These are phyloP conservation scores for Deroplatys truncata DNA, from an alignment of 2,888 invertebrate genomes.

Conservation along the genomic window DNA sequence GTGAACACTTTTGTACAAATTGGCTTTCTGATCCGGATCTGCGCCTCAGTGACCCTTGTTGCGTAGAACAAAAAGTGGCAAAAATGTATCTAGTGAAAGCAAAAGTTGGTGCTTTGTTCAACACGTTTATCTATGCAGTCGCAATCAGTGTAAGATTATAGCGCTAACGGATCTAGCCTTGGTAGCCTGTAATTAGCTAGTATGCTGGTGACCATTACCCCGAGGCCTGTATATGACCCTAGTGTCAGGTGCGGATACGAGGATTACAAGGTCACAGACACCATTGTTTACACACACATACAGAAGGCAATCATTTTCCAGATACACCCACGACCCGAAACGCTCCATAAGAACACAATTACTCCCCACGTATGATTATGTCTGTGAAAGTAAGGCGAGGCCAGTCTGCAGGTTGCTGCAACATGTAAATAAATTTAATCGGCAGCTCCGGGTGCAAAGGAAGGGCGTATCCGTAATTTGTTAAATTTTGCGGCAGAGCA, in stretches of 20 bases:
- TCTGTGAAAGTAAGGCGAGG: constrained; percentile 1
- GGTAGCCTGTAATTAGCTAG: neutral
- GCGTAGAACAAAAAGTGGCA: neutral
- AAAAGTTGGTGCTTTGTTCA: neutral
- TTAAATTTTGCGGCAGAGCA: neutral
- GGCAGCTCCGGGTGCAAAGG: neutral
- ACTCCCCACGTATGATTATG: neutral
- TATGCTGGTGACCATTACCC: neutral
- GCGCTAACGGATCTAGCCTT: neutral
- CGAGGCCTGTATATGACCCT: neutral
- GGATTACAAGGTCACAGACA: neutral
- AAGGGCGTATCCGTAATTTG: neutral
- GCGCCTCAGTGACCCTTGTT: neutral
- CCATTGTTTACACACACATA: neutral
- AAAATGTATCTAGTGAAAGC: neutral
- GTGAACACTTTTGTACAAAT: neutral
- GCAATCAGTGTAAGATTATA: neutral
- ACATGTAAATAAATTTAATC: neutral
- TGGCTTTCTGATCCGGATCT: neutral
- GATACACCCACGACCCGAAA: neutral
- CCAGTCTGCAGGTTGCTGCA: neutral
- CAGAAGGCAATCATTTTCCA: constrained; percentile 11
- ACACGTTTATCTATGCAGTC: neutral
- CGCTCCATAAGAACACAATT: neutral
- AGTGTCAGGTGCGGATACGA: constrained; percentile 3